Base-by-base conservation (phyloP, 2,888 invertebrate genomes). In the Electrophaes corylata region DNA sequence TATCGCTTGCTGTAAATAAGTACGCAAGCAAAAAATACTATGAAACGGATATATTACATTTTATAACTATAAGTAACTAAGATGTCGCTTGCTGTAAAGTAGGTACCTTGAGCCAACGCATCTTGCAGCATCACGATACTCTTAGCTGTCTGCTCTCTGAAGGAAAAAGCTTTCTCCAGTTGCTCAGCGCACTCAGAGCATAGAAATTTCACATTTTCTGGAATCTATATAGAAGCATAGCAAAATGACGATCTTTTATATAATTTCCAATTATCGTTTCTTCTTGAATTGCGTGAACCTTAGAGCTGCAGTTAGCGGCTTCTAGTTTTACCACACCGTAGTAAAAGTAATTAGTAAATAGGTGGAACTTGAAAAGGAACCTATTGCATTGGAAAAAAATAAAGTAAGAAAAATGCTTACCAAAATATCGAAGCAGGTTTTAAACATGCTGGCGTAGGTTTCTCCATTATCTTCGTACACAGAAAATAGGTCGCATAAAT, bases 401-500 rank as follows among this genome's bases (percentile, higher is more conserved):
- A 20, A 51, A 40, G 12, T 14, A 8, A 19, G 31, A 47, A 37
- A 41, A 67, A 67, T 64, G 49, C 56, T 59, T 66, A 90, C 90
- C 88, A 86, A 86, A 55, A 90, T 74, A 69, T 84, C 84, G 67
- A 87, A 88, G 78, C 88, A 90, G 77, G 83, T 85, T 84, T 89
- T 83, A 83, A 90, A 84, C 81, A 88, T 82, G 78, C 84, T 84
- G 35, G 87, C 86, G 69, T 87, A 91, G 73, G 84, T 86, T 75
- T 88, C 84, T 70, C 82, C 82, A 72, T 86, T 86, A 57, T 86
- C 87, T 39, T 82, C 78, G 64, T 85, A 86, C 64, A 80, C 73
- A 84, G 84, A 85, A 89, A 89, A 91, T 80, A 91, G 88, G 88
- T 91, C 85, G 84, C 84, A 85, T 81, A 91, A 88, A 85, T 89